Evolutionary conservation across 2,113 vertebrate genomes (phyloP), one percentile per base, ranked within the genome.

Genomic region (Polypterus senegalus): DNA sequence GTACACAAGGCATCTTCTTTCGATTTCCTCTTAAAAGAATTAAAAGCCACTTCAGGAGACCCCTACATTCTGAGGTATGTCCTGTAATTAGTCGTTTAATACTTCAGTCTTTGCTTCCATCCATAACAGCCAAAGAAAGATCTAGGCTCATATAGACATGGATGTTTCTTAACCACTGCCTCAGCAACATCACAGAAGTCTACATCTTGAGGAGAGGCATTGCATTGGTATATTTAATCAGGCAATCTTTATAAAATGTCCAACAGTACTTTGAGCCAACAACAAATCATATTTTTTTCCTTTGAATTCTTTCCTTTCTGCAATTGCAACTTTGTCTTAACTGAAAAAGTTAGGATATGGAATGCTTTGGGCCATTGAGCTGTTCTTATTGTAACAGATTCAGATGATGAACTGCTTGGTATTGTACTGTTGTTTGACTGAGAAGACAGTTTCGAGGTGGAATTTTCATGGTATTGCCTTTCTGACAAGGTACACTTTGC

Each of bases 91-190:
- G 46, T 5, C 44, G 48, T 59, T 47, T 59, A 47, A 9, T 46
- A n/a, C 46, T 59, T 59, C 5, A 59, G 58, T 11, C 58, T 7
- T 11, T 59, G 58, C 58, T 59, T 59, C 58, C 58, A 59, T 45
- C 58, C 58, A 46, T 59, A 47, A 47, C 46, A 59, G 45, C 58
- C 43, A 11, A 47, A 47, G 45, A 9, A 9, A n/a, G 58, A 59
- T 10, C 46, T 8, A 59, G 58, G 58, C 45, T 59, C 58, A 4
- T 46, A 59, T 3, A 59, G 58, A 47, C 58, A 59, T 59, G 58
- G 58, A 59, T 59, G 58, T 47, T 47, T 59, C 58, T 47, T 59
- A 7, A 59, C 48, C 10, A 48, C 46, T 46, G 58, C 58, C 48
- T 3, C 45, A 8, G 58, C 44, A 59, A 47, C 58, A 7, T 59